Evolutionary conservation across 2,797 vertebrate species (phyloP).

Genomic region (Nasua narica): DNA sequence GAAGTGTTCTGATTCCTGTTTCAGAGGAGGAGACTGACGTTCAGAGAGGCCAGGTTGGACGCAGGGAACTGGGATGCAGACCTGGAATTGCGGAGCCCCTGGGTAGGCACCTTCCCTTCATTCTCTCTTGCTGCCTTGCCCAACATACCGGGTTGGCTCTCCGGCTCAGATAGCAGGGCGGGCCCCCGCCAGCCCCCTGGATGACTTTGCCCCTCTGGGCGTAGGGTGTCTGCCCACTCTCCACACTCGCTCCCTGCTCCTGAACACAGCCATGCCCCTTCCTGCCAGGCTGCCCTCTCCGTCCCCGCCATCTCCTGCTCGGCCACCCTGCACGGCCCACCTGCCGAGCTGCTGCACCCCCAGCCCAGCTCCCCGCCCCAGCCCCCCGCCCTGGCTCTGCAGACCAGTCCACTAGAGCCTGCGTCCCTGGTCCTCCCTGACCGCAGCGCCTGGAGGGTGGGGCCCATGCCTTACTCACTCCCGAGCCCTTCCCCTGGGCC

Average conservation of each 20-base stretch:
- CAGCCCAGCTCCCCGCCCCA: rapidly evolving
- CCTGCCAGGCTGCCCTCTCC: background rate
- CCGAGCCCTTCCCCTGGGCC: background rate
- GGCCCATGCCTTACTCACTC: background rate
- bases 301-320: background rate
- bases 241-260: background rate
- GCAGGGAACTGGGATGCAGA: background rate
- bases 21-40: background rate
- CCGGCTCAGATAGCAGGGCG: background rate
- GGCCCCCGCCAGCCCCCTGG: rapidly evolving
- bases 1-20: background rate
- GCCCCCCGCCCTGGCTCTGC: background rate
- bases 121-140: background rate
- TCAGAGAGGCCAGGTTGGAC: background rate
- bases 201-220: background rate
- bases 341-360: rapidly evolving
- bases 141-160: rapidly evolving
- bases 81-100: background rate
- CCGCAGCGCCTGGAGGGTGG: background rate
- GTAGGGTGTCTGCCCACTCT: rapidly evolving
- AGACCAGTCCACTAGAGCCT: background rate
- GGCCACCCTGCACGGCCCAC: background rate
- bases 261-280: rapidly evolving
- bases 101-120: background rate
- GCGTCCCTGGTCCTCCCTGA: background rate